A percentile compares a stretch with the other conserved stretches of the same genome.
Conservation (phyloP, 2,888 invertebrate genomes). For the Chymomyza caudatula region DNA sequence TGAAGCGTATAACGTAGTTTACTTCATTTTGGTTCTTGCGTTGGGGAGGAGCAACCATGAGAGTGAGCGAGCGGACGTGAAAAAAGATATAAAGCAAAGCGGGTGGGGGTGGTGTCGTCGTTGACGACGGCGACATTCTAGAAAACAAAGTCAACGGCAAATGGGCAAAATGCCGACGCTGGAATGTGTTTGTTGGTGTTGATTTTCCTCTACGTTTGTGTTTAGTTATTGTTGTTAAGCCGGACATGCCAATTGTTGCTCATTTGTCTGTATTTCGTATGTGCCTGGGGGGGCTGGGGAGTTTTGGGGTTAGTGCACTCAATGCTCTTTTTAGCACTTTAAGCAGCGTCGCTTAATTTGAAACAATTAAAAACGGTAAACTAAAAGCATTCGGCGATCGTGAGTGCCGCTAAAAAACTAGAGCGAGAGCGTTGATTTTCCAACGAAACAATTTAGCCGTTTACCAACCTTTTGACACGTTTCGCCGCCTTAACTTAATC, state of each 20-base stretch:
- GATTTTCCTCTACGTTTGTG: background rate
- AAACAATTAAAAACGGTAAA: no score
- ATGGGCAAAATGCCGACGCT: slow-evolving; percentile 44
- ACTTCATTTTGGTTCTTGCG: background rate
- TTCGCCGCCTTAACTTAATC: slow-evolving; percentile 35
- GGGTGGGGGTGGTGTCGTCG: slow-evolving; percentile 12
- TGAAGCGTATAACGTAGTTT: slow-evolving; percentile 33
- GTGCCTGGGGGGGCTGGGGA: slow-evolving; percentile 13
- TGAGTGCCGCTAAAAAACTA: no score
- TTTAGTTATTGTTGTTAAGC: slow-evolving; percentile 37
- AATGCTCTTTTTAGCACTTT: slow-evolving; percentile 25
- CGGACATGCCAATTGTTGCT: slow-evolving; percentile 60
- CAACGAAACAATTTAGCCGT: no score
- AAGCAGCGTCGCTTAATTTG: no score
- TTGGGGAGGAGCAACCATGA: background rate
- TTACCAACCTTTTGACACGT: no score
- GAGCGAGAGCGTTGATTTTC: no score
- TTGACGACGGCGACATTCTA: background rate
- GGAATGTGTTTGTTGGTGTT: slow-evolving; percentile 37
- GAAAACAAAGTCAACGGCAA: slow-evolving; percentile 2
- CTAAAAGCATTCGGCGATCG: no score
- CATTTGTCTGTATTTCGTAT: slow-evolving; percentile 10
- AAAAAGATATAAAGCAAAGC: slow-evolving; percentile 24
- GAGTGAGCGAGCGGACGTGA: slow-evolving; percentile 15
- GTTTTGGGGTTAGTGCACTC: slow-evolving; percentile 32